phyloP scores from a whole-genome alignment of 2,888 invertebrate genomes.

The Halocaridina rubra region DNA sequence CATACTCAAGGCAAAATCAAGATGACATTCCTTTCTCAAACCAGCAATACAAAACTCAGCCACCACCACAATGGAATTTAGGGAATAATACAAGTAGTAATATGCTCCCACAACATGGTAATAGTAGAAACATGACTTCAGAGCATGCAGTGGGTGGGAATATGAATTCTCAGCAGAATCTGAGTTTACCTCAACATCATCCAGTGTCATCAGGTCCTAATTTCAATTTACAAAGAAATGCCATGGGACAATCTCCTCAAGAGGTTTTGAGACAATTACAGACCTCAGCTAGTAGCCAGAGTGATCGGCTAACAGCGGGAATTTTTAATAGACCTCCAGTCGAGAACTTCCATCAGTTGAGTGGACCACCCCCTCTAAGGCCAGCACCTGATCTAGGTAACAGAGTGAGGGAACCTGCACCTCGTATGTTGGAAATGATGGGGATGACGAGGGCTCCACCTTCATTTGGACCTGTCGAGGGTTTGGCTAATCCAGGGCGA shows the following conservation, averaged over 20 bases:
- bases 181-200: constrained; percentile 16
- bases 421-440: constrained; percentile 47
- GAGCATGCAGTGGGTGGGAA: constrained; percentile 20
- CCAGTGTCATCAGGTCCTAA: constrained; percentile 13
- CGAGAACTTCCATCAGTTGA: constrained; percentile 48
- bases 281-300: constrained; percentile 11
- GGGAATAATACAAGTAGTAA: constrained; percentile 11
- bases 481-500: constrained; percentile 21
- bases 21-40: constrained; percentile 29
- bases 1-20: constrained; percentile 27
- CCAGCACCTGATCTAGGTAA: constrained; percentile 16
- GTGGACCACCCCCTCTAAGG: constrained; percentile 21
- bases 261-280: constrained; percentile 30
- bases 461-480: constrained; percentile 45
- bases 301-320: constrained; percentile 30
- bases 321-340: constrained; percentile 44
- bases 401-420: constrained; percentile 42
- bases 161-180: not conserved
- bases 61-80: constrained; percentile 7
- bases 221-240: constrained; percentile 26
- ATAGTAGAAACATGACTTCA: no score
- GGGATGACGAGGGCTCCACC: constrained; percentile 37
- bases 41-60: constrained; percentile 32
- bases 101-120: not conserved
- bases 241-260: constrained; percentile 33